Evolutionary conservation across 1,140 invertebrate species (phyloP), one percentile per base, ranked within the genome.

Genomic region (Episyrphus balteatus): DNA sequence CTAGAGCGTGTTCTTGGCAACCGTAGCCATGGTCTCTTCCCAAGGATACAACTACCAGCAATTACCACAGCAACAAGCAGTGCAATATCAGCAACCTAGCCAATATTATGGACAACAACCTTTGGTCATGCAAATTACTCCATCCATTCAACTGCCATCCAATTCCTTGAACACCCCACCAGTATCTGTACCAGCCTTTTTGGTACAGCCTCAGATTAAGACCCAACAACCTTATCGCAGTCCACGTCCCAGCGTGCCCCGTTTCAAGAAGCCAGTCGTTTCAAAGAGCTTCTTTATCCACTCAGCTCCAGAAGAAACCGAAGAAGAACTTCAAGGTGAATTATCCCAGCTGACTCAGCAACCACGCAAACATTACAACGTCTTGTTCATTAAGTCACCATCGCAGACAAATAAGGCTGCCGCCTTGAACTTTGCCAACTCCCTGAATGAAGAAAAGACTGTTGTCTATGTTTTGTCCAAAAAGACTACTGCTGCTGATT

Each of bases 361-460:
- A 52, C 60, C 62, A 21, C 58, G 62, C 39, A 66, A 66, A 44
- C 62, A 66, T 32, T 66, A 65, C 61, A 86, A 87, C 62, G 88
- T 88, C 56, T 84, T 90, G 58, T 87, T 88, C 75, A 86, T 88
- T 59, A 87, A 87, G 76, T 83, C 86, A 12, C 85, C 86, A 19
- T 77, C 81, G 21, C 76, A 82, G 31, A 78, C 77, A 51, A 80
- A 81, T 42, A 79, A 77, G 47, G 81, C 78, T 40, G 59, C 62
- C 7, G 83, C 84, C 46, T 78, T 30, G 1, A 80, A 80, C 30
- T 73, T 76, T 14, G 69, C 82, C 81, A 84, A 59, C 69, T 70
- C 53, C 67, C 82, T 56, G 71, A 83, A 83, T 46, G 84, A 89
- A 69, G 83, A 88, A 62, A 89, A 89, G 65, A 90, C 86, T 11